Conservation (phyloP, 2,113 vertebrate genomes). For the Lagopus muta region DNA sequence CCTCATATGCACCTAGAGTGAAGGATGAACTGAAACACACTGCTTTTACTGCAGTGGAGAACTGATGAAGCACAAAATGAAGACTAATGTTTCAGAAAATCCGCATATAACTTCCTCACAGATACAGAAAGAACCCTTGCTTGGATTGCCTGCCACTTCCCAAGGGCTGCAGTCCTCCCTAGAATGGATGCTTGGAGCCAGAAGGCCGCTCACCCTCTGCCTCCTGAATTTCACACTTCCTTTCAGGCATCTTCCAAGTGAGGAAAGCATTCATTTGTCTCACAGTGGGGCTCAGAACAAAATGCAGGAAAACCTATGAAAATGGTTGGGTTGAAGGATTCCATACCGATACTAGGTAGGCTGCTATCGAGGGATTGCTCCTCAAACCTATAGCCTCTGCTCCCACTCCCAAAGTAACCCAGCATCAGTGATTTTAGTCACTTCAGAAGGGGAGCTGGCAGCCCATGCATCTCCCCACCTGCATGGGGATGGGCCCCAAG, state of each 20-base stretch:
- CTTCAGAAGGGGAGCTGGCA: not conserved
- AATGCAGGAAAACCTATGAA: not conserved
- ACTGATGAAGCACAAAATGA: not conserved
- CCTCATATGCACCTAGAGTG: not conserved
- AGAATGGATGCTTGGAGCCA: accelerated
- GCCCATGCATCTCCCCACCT: too few species aligned
- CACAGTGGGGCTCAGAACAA: not conserved
- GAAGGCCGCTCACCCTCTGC: accelerated
- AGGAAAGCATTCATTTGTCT: not conserved
- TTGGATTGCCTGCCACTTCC: not conserved
- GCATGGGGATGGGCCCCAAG: not conserved
- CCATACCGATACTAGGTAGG: not conserved
- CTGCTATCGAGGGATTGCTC: not conserved
- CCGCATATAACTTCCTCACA: not conserved
- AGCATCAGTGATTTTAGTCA: not conserved
- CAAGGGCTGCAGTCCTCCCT: not conserved
- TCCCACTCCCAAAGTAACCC: not conserved
- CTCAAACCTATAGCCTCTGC: not conserved
- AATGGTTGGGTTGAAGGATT: not conserved
- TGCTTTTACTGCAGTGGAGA: not conserved
- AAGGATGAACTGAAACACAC: not conserved
- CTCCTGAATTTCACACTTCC: not conserved
- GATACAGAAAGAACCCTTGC: not conserved
- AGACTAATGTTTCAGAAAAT: not conserved
- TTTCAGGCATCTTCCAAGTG: not conserved